Conservation (phyloP, 2,888 invertebrate species). For the Erebia aethiops region DNA sequence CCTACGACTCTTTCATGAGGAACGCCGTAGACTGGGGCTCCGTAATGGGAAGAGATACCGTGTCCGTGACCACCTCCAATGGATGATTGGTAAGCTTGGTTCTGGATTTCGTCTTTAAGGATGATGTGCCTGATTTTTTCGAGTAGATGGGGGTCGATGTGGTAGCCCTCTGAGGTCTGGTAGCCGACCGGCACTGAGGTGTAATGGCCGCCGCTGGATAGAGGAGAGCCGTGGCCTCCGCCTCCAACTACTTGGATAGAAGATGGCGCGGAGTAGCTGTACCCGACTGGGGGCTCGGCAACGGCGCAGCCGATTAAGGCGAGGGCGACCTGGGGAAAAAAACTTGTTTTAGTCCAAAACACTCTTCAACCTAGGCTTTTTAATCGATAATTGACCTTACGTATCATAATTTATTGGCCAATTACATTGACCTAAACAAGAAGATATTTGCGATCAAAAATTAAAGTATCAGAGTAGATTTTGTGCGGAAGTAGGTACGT, state of each 20-base stretch:
- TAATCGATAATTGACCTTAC: neutral
- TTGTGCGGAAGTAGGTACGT: too few species aligned
- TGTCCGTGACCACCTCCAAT: slow-evolving; percentile 70
- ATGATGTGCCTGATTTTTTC: slow-evolving; percentile 93
- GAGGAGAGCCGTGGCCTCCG: slow-evolving; percentile 56
- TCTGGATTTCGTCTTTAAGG: slow-evolving; percentile 88
- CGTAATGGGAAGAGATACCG: slow-evolving; percentile 86
- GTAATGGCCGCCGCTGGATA: slow-evolving; percentile 88
- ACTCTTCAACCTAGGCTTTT: neutral
- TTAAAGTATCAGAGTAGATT: too few species aligned
- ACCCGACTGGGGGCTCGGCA: slow-evolving; percentile 90
- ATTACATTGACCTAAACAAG: too few species aligned
- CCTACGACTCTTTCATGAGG: slow-evolving; percentile 89
- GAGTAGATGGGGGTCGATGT: slow-evolving; percentile 90
- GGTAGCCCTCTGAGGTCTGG: slow-evolving; percentile 91
- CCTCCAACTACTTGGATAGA: slow-evolving; percentile 80
- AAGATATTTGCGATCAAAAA: too few species aligned
- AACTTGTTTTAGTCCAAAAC: slow-evolving; percentile 15
- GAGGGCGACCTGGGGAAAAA: slow-evolving; percentile 81
- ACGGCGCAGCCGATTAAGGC: slow-evolving; percentile 89
- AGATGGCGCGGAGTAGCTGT: slow-evolving; percentile 85
- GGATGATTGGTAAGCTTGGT: slow-evolving; percentile 77
- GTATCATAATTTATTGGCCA: too few species aligned
- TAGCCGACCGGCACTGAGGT: slow-evolving; percentile 89
- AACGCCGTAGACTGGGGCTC: slow-evolving; percentile 86